Base-by-base conservation (phyloP, 2,797 vertebrate species). In the Melanotaenia maccullochi region DNA sequence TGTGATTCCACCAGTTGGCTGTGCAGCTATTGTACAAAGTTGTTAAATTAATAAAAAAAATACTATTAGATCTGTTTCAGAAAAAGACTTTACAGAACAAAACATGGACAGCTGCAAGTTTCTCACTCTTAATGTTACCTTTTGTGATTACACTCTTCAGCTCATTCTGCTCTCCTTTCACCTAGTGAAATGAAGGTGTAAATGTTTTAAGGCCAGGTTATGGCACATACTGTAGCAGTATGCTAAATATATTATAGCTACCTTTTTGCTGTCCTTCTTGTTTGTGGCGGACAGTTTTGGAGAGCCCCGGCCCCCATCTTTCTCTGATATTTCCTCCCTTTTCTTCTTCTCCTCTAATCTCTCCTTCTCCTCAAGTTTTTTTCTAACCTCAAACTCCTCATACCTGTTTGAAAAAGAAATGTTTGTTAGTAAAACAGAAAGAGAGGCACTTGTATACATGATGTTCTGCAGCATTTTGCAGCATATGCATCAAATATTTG, bases 381-480 rank as follows among this genome's bases (percentile, higher is more conserved):
- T 98, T 24, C 97, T 92, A 78, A 99, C 97, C 91, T 99, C 97
- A 33, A 96, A 95, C 91, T 99, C 98, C 85, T 99, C 98, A 14
- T 99, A 99, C 90, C 98, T 99, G 73, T 79, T 71, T 7, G 14
- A 63, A 70, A 69, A 3, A 16, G 16, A 57, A 60, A 70, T 1
- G 52, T 35, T 9, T 33, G 14, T 0, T 1, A 67, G 4, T 63
- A 11, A 59, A 74, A 62, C 3, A 42, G 3, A 57, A 35, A 60
- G 1, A 51, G 25, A n/a, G 18, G 3, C 16, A 13, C 9, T 22
- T 9, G 1, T 11, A 59, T 64, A 7, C 3, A 1, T 1, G 4
- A 40, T 20, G 9, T 25, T 5, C 24, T 49, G 18, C 40, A 1
- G 3, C 16, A 13, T 42, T 28, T 55, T 58, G 38, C 6, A 71